phyloP scores from a whole-genome alignment of 2,888 invertebrate species.

The Pristionchus exspectatus region DNA sequence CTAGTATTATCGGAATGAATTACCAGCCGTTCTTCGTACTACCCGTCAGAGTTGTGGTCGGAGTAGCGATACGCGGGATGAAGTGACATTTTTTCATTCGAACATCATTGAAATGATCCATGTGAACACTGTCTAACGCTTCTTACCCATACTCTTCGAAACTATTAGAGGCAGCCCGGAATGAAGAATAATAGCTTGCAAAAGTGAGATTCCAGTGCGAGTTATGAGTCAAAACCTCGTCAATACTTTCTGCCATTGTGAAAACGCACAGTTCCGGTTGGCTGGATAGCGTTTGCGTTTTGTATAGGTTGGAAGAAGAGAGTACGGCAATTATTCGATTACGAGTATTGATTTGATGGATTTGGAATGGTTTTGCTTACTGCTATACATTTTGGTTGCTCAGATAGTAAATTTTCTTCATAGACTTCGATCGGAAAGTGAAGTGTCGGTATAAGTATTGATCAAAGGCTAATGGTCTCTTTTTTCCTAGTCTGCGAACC shows the following conservation, averaged over 20 bases:
- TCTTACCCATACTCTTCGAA: no score
- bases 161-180: not conserved
- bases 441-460: not conserved
- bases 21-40: no score
- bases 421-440: not conserved
- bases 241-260: not conserved
- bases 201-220: not conserved
- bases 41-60: no score
- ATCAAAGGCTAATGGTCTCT: not conserved
- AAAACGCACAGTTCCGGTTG: slow-evolving; percentile 43
- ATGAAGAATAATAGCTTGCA: not conserved
- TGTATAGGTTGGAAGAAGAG: not conserved
- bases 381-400: no score
- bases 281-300: not conserved
- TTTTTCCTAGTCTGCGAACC: not conserved
- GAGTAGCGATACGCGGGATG: no score
- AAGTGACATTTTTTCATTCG: not conserved
- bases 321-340: not conserved
- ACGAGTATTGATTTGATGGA: not conserved
- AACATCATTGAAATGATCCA: no score
- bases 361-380: no score
- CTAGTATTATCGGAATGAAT: not conserved
- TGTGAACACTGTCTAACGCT: no score
- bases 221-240: slow-evolving; percentile 11
- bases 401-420: not conserved